phyloP scores from a whole-genome alignment of 2,888 invertebrate species.

The Zaprionus bogoriensis region DNA sequence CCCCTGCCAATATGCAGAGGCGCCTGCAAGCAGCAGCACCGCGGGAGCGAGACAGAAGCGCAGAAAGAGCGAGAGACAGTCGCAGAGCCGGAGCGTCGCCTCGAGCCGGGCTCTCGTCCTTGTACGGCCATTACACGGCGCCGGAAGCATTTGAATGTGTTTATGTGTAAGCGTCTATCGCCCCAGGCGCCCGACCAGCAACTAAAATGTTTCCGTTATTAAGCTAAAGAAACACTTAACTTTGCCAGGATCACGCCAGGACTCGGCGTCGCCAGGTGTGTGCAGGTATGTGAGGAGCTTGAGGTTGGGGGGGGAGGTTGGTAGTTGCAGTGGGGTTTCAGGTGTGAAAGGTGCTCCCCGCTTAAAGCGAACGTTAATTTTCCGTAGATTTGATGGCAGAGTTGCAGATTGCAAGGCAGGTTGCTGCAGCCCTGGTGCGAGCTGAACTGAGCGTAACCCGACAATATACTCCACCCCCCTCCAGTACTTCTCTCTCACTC shows the following conservation, averaged over 20 bases:
- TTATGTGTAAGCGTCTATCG: constrained; percentile 69
- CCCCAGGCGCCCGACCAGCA: constrained; percentile 34
- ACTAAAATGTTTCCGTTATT: constrained; percentile 77
- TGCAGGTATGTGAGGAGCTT: too few relatives aligned
- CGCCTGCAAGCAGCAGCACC: constrained; percentile 6
- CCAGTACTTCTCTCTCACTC: background rate
- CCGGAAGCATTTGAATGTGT: constrained; percentile 74
- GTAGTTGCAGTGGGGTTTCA: too few relatives aligned
- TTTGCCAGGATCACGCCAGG: constrained; percentile 53
- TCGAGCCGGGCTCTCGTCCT: constrained; percentile 33
- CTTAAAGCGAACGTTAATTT: constrained; percentile 1
- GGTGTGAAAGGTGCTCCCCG: background rate
- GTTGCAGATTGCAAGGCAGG: background rate
- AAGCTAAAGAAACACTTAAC: constrained; percentile 79
- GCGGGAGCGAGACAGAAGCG: background rate
- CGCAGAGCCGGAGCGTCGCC: too few relatives aligned
- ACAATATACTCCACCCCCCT: too few relatives aligned
- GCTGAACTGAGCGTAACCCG: background rate
- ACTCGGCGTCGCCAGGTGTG: constrained; percentile 42
- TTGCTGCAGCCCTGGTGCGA: background rate
- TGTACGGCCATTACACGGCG: constrained; percentile 68
- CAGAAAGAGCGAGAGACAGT: too few relatives aligned
- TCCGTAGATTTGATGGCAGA: constrained; percentile 10
- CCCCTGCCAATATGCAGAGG: constrained; percentile 23
- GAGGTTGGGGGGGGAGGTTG: too few relatives aligned